These are phyloP conservation scores for Rhagophthalmus giganteus DNA, from an alignment of 2,888 invertebrate species.

Conservation along the genomic window DNA sequence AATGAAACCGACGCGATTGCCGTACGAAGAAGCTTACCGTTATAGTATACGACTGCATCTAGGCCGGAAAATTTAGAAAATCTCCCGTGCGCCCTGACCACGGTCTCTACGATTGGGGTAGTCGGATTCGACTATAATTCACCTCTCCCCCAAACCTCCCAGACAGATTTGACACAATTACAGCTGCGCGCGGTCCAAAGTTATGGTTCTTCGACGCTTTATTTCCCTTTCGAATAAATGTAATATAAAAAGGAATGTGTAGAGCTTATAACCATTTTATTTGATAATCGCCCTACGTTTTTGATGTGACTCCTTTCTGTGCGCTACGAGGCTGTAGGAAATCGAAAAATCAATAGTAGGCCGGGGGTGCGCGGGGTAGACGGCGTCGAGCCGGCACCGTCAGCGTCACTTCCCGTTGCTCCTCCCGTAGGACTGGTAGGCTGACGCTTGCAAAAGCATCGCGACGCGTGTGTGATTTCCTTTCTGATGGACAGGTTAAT, in stretches of 20 bases:
- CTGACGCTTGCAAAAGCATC: slow-evolving; percentile 28
- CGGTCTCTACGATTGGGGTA: slow-evolving; percentile 33
- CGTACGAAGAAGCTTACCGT: slow-evolving; percentile 13
- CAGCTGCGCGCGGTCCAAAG: slow-evolving; percentile 2
- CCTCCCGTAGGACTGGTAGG: slow-evolving; percentile 37
- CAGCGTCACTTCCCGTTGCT: slow-evolving; percentile 40
- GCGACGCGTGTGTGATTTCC: slow-evolving; percentile 33
- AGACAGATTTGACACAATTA: slow-evolving; percentile 15
- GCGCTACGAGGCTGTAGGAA: slow-evolving; percentile 40
- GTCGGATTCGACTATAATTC: slow-evolving; percentile 25
- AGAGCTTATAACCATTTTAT: slow-evolving; percentile 38
- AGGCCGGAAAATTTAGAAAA: slow-evolving; percentile 14
- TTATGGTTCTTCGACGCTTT: not conserved
- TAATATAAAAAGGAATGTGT: slow-evolving; percentile 10
- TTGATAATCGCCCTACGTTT: slow-evolving; percentile 40
- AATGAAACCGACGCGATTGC: slow-evolving; percentile 35
- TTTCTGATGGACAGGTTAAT: slow-evolving; percentile 28
- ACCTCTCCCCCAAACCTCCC: slow-evolving; percentile 11
- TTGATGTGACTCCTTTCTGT: slow-evolving; percentile 40
- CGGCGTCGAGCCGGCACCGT: slow-evolving; percentile 37
- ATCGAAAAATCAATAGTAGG: slow-evolving; percentile 40
- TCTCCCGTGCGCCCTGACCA: slow-evolving; percentile 31
- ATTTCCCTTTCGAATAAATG: slow-evolving; percentile 3
- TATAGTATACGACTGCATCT: not conserved
- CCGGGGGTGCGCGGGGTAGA: slow-evolving; percentile 35